A percentile compares a stretch with the other conserved stretches of the same genome.
phyloP scores from a whole-genome alignment of 2,797 vertebrate genomes.

The Hafferia zeledoni region DNA sequence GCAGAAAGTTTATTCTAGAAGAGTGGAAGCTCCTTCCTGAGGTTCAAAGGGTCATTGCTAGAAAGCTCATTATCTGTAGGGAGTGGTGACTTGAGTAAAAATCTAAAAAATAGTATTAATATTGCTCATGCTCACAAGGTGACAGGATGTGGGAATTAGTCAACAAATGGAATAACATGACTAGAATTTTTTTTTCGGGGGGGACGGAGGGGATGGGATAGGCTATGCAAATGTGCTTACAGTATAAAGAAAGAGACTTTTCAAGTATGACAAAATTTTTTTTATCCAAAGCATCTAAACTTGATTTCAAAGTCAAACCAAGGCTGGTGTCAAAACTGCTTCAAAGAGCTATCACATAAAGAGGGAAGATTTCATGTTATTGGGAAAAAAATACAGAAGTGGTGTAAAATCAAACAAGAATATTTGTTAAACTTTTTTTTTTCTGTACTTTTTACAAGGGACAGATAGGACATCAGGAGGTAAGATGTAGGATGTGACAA shows the following conservation, averaged over 20 bases:
- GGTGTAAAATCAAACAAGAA: not conserved
- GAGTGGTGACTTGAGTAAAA: not conserved
- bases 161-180: not conserved
- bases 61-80: not conserved
- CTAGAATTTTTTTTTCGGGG: accelerated
- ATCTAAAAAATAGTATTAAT: not conserved
- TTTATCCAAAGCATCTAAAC: not conserved
- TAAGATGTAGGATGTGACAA: not conserved
- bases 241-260: not conserved
- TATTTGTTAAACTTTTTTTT: not conserved
- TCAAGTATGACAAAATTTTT: not conserved
- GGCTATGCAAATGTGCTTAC: not conserved
- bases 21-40: not conserved
- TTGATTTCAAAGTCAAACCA: not conserved
- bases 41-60: slow-evolving; percentile 10
- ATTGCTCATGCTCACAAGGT: not conserved
- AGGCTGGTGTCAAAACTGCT: not conserved
- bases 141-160: not conserved
- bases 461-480: not conserved
- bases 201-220: accelerated
- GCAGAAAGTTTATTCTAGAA: not conserved
- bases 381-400: not conserved
- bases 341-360: not conserved
- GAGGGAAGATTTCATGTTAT: not conserved
- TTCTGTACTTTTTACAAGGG: not conserved